Base-by-base conservation (phyloP, 2,113 vertebrate species). In the Apodemus sylvaticus region DNA sequence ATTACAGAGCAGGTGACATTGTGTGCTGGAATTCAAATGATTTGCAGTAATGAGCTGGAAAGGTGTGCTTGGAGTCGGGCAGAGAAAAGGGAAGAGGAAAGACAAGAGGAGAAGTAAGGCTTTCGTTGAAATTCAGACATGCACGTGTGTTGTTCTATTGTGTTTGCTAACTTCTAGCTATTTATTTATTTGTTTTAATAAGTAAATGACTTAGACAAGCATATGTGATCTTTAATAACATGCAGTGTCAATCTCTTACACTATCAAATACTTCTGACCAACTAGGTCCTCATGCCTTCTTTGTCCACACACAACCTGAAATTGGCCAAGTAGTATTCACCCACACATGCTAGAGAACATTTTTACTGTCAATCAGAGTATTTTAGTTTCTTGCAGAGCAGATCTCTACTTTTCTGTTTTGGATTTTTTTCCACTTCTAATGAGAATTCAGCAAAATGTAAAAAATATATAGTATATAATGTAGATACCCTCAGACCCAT, bases 1-100 rank as follows among this genome's bases (percentile, higher is more conserved):
- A 99, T 99, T 99, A 99, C 99, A 99, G 99, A 99, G 99, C 99
- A 99, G 99, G 99, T 99, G 99, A 99, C 99, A 99, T 98, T 98
- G 99, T 98, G 99, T 98, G 98, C 98, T 98, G 98, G 98, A 98
- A 99, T 99, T 99, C 98, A 99, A 99, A 99, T 98, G 98, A 99
- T 99, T 99, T 99, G 99, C 99, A 99, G 98, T 99, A 99, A 99
- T 99, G 99, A 99, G 99, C 98, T 98, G 98, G 98, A 99, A 99
- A 99, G 99, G 99, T 99, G 98, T 98, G 98, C 97, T 98, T 98
- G 97, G 97, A 99, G 97, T 97, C 95, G 81, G 98, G 97, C 95
- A 86, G 95, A 98, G 96, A 96, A 98, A 91, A 94, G 86, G 98
- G 96, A 96, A 97, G 97, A 97, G 97, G 96, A 94, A 66, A 96